phyloP scores from a whole-genome alignment of 1,140 invertebrate genomes.

The Drosophila carrolli region DNA sequence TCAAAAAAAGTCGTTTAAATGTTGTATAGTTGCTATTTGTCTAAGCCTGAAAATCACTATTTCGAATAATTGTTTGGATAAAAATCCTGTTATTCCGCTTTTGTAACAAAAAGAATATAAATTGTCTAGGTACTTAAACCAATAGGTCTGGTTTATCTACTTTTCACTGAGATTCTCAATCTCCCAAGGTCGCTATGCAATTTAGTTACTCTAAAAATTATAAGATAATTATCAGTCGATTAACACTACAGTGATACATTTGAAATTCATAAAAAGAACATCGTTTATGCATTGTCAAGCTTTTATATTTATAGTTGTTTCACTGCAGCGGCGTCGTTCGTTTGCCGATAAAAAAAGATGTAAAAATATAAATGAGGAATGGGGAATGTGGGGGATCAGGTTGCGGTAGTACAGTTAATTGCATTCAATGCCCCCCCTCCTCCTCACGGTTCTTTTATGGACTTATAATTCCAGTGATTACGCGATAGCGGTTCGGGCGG shows the following conservation, averaged over 20 bases:
- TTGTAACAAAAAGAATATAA: too few relatives aligned
- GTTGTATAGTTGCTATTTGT: too few relatives aligned
- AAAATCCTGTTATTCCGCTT: too few relatives aligned
- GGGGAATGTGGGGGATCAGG: constrained; percentile 2
- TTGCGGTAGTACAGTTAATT: constrained; percentile 37
- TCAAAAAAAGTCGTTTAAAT: too few relatives aligned
- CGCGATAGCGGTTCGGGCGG: not conserved
- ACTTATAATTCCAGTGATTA: constrained; percentile 50
- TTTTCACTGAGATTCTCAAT: not conserved
- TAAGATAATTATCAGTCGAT: constrained; percentile 9
- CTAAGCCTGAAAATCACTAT: too few relatives aligned
- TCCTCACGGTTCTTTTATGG: constrained; percentile 20
- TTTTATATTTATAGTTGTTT: constrained; percentile 11
- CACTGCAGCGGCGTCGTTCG: not conserved
- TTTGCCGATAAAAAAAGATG: constrained; percentile 1
- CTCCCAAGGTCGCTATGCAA: constrained; percentile 5
- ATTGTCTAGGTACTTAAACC: not conserved
- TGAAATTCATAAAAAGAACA: not conserved
- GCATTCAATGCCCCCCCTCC: not conserved
- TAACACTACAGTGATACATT: constrained; percentile 14
- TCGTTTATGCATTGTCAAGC: constrained; percentile 6
- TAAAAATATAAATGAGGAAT: constrained; percentile 4
- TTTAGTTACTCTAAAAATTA: constrained; percentile 13
- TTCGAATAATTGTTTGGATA: too few relatives aligned
- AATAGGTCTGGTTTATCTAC: not conserved